Percentiles rank a stretch among this genome's conserved stretches.
phyloP scores from a whole-genome alignment of 2,113 vertebrate species.

The Bagarius yarrelli region DNA sequence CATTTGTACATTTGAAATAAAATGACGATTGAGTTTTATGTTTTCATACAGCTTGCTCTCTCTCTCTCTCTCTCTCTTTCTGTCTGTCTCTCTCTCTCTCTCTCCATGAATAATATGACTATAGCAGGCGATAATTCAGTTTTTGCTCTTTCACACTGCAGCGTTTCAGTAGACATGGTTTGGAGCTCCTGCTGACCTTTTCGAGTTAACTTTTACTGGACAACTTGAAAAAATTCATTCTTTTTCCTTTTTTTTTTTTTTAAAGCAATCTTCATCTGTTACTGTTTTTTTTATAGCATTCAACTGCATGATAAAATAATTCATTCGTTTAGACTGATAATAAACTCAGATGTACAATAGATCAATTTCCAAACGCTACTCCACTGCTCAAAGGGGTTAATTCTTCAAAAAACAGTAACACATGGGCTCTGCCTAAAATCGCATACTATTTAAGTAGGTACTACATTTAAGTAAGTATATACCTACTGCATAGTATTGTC shows the following conservation, averaged over 20 bases:
- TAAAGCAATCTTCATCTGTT: conserved; percentile 17
- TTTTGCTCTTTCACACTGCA: not conserved
- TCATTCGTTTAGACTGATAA: too few species aligned
- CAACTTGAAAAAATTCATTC: conserved; percentile 26
- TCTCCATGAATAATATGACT: not conserved
- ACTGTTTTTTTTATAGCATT: conserved; percentile 32
- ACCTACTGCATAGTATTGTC: too few species aligned
- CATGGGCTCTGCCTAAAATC: too few species aligned
- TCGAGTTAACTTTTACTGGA: conserved; percentile 23
- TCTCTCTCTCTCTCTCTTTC: not conserved
- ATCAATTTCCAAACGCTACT: too few species aligned
- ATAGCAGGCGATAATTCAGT: not conserved
- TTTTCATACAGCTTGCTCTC: conserved; percentile 14
- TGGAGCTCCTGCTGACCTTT: conserved; percentile 30
- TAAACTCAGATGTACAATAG: too few species aligned
- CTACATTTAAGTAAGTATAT: too few species aligned
- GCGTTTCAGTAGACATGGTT: not conserved
- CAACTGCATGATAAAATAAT: too few species aligned
- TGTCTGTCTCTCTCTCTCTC: not conserved
- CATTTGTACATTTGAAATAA: conserved; percentile 10
- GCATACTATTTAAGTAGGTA: too few species aligned
- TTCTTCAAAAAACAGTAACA: too few species aligned
- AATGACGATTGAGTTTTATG: conserved; percentile 20
- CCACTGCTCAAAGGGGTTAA: too few species aligned
- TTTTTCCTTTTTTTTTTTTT: conserved; percentile 14